Base-by-base conservation (phyloP, 2,888 invertebrate species). In the Pinctada fucata region DNA sequence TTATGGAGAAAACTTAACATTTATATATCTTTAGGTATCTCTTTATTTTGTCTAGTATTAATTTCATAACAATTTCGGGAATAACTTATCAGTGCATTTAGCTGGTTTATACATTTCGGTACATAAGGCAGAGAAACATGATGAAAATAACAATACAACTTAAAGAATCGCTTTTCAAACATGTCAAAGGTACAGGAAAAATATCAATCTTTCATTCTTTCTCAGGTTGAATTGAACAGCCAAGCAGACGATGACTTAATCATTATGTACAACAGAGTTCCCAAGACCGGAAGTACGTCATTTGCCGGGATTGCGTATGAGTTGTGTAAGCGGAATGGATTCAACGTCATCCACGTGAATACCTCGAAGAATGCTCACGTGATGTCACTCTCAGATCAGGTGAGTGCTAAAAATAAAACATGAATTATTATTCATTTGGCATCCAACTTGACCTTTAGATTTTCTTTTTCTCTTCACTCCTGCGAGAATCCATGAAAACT, bases 241-340 rank as follows among this genome's bases (percentile, higher is more conserved):
- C 51, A 66, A 10, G 64, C 70, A 68, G 84, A 84, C 78, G 90
- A 91, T 74, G 91, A 91, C 67, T 74, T 84, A 65, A 77, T 98
- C 72, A 95, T 99, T 82, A 96, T 99, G 87, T 99, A 99, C 93
- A 99, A 99, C 93, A 95, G 99, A 89, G 97, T 99, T 78, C 99
- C 99, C 6, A 99, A 99, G 93, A 99, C 99, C 52, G 99, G 97
- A 16, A 98, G 98, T 45, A 99, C 99, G 6, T 97, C 97, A 93
- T 97, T 99, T 92, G 97, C 97, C 83, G 97, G 97, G 79, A 95
- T 97, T 79, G 96, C 96, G 0, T 97, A 97, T 90, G 97, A 97
- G 92, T 93, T 97, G 81, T 97, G 97, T 92, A 95, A 95, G 90
- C 89, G 84, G 75, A 95, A 95, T 91, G 94, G 94, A 86, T 97